Evolutionary conservation across 2,888 invertebrate genomes (phyloP), one percentile per base, ranked within the genome.

Genomic region (Abrostola tripartita): DNA sequence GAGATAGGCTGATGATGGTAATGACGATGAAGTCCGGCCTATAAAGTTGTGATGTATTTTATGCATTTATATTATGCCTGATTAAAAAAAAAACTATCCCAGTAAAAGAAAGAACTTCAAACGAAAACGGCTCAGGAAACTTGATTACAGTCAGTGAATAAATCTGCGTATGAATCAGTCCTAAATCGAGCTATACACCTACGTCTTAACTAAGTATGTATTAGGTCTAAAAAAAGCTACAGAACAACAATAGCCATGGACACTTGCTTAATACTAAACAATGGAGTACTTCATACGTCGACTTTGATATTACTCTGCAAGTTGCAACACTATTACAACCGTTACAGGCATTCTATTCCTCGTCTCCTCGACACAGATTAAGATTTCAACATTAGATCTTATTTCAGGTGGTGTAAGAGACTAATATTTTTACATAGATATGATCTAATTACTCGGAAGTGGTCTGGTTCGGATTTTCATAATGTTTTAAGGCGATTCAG

Each of bases 311-410:
- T 74, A 64, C 74, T 56, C 42, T 52, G 53, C 40, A 61, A 44
- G 7, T 14, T 7, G 42, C 44, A 47, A 24, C 24, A 47, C 37
- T 52, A 61, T 71, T 56, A 60, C 36, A 10, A 52, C 58, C 40
- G 42, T 50, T 37, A 52, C 14, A 38, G 6, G n/a, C 71, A 65
- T 55, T 74, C 49, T 7, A 61, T 54, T 35, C 44, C 58, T 52
- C 70, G 75, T 75, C 65, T 70, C 71, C 71, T 58, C 61, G 61
- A 65, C 65, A 72, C 50, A 44, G 37, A 70, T 70, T 74, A 35
- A 6, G 5, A 50, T 69, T 51, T 42, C 59, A 37, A 40, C 12
- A 61, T 51, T 38, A 11, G 6, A 36, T 36, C 11, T 24, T 35
- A 49, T 9, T 8, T 14, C 9, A 7, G 35, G 14, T 49, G 5